Conservation (phyloP, 2,888 invertebrate species). For the Synergus laeviventris region DNA sequence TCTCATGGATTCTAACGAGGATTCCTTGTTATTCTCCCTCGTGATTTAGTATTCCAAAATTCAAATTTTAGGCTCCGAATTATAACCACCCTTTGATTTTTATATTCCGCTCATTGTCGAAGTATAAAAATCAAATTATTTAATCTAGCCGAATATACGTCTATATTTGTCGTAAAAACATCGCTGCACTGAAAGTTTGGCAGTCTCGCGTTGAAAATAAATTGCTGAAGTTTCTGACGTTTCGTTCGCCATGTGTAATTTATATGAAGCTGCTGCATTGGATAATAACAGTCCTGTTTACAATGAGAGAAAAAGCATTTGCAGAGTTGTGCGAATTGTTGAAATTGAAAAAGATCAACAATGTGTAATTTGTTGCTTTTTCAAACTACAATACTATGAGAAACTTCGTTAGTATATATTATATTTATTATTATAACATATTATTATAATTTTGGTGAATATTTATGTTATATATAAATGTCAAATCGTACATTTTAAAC, state of each 20-base stretch:
- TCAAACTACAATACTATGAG: neutral
- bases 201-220: slow-evolving; percentile 15
- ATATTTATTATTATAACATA: too few species aligned
- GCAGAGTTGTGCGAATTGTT: neutral
- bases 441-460: too few species aligned
- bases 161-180: slow-evolving; percentile 8
- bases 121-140: neutral
- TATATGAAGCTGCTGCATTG: slow-evolving; percentile 27
- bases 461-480: too few species aligned
- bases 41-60: slow-evolving; percentile 16
- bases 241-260: slow-evolving; percentile 29
- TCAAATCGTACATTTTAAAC: too few species aligned
- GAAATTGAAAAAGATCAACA: slow-evolving; percentile 12
- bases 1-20: neutral
- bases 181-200: slow-evolving; percentile 11
- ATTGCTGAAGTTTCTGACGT: slow-evolving; percentile 22
- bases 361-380: slow-evolving; percentile 14
- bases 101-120: too few species aligned
- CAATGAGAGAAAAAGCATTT: slow-evolving; percentile 24
- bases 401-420: too few species aligned
- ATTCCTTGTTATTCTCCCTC: slow-evolving; percentile 10
- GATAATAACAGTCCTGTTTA: slow-evolving; percentile 9
- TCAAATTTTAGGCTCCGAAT: too few species aligned
- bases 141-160: slow-evolving; percentile 1
- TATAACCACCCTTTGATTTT: too few species aligned